Conservation (phyloP, 2,888 invertebrate genomes). For the Plutella xylostella region DNA sequence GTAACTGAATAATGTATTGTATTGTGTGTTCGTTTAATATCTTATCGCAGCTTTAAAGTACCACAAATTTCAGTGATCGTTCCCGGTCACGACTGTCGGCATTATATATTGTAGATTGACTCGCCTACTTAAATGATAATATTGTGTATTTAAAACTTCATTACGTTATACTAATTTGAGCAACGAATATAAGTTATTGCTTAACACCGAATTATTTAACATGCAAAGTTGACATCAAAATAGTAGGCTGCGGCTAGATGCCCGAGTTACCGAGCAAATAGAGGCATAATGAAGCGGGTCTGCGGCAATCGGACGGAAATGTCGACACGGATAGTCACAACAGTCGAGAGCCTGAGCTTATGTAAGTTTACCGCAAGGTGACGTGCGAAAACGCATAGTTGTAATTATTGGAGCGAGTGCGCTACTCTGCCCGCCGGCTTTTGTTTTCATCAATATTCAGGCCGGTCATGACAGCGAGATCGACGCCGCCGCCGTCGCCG, state of each 20-base stretch:
- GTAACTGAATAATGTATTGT: slow-evolving; percentile 7
- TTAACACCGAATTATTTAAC: slow-evolving; percentile 54
- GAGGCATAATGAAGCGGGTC: slow-evolving; percentile 12
- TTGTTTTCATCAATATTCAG: neutral
- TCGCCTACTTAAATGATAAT: slow-evolving; percentile 14
- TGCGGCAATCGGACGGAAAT: slow-evolving; percentile 54
- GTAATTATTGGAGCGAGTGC: neutral
- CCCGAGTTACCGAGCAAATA: slow-evolving; percentile 26
- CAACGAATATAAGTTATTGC: slow-evolving; percentile 32
- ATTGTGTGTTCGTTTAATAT: neutral
- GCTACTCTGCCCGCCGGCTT: neutral
- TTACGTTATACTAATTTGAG: slow-evolving; percentile 18
- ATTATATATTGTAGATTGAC: slow-evolving; percentile 24
- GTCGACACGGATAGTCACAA: slow-evolving; percentile 46
- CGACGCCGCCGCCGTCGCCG: too few relatives aligned
- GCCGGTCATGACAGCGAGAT: too few relatives aligned
- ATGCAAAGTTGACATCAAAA: slow-evolving; percentile 46
- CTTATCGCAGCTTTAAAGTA: neutral
- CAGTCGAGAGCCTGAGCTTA: slow-evolving; percentile 27
- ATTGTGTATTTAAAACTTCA: slow-evolving; percentile 11
- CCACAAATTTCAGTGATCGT: slow-evolving; percentile 11
- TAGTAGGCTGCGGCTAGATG: slow-evolving; percentile 36
- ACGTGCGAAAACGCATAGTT: neutral
- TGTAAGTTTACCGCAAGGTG: slow-evolving; percentile 31
- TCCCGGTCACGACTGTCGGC: slow-evolving; percentile 16